Base-by-base conservation (phyloP, 2,797 vertebrate species). In the Helostoma temminkii region DNA sequence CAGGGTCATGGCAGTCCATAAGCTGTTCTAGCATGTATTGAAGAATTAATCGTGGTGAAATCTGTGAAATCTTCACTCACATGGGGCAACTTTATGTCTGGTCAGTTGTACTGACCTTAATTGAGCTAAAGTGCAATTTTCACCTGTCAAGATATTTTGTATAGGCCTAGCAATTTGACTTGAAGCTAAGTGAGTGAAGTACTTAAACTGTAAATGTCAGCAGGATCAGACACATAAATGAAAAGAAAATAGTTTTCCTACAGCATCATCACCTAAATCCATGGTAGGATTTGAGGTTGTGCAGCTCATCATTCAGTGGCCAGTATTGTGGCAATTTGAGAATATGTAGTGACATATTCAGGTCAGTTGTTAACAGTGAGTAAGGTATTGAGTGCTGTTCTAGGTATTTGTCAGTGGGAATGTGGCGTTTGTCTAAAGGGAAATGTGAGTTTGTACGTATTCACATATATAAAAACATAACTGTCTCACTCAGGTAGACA, bases 271-370 rank as follows among this genome's bases (percentile, higher is more conserved):
- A 58, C 66, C 76, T 50, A 66, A 50, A 58, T 74, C 43, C 54
- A 42, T 58, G 42, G 43, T 53, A 37, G 34, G 49, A 75, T 78
- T 76, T 49, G 46, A 6, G 64, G 32, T 58, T 71, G 41, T 52
- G 55, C 62, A 50, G 71, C 66, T 83, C 76, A 75, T 81, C 74
- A 64, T 63, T 86, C 66, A 74, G 41, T 78, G 82, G 75, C 61
- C 58, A 66, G 54, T 73, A 53, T 64, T 67, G 52, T 50, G 41
- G 58, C 41, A 73, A 42, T 72, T 64, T 72, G 36, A 71, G 63
- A 85, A 81, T 71, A 73, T 66, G 60, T 53, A 71, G 76, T 15
- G 85, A 90, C 82, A 81, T 83, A 85, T 91, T 87, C 71, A 87
- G 88, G 84, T 88, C 85, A 56, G 74, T 87, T 74, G 80, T 85